Percentiles rank a stretch among this genome's conserved stretches.
phyloP scores from a whole-genome alignment of 2,797 vertebrate genomes.

The Cercopithecus neglectus region DNA sequence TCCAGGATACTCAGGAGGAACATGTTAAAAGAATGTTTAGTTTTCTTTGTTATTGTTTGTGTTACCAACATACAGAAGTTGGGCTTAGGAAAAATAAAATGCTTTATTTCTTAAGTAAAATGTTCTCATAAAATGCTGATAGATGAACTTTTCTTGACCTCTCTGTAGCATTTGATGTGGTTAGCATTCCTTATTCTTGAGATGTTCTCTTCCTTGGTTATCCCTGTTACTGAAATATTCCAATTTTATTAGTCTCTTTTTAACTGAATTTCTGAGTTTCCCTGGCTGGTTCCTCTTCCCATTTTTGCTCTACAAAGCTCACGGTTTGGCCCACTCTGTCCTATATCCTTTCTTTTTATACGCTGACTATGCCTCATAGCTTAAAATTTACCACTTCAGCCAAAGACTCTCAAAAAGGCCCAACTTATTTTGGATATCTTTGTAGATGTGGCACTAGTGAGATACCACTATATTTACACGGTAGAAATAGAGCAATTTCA shows the following conservation, averaged over 20 bases:
- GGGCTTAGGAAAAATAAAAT: conserved; percentile 52
- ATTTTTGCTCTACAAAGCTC: not conserved
- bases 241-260: not conserved
- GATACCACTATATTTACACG: not conserved
- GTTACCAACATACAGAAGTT: conserved; percentile 37
- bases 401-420: not conserved
- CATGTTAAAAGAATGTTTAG: conserved; percentile 21
- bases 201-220: not conserved
- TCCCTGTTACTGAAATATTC: not conserved
- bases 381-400: not conserved
- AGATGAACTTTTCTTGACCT: not conserved
- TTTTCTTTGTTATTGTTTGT: conserved; percentile 55
- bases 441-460: not conserved
- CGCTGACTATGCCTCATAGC: not conserved
- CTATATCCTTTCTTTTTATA: not conserved
- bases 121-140: not conserved
- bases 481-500: not conserved
- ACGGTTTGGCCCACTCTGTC: too few relatives aligned
- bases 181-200: not conserved
- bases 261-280: not conserved
- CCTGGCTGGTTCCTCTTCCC: not conserved
- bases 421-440: not conserved
- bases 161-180: not conserved
- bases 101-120: conserved; percentile 5
- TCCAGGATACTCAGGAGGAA: conserved; percentile 57